Conservation (phyloP, 1,140 invertebrate genomes). For the Drosophila bifasciata region DNA sequence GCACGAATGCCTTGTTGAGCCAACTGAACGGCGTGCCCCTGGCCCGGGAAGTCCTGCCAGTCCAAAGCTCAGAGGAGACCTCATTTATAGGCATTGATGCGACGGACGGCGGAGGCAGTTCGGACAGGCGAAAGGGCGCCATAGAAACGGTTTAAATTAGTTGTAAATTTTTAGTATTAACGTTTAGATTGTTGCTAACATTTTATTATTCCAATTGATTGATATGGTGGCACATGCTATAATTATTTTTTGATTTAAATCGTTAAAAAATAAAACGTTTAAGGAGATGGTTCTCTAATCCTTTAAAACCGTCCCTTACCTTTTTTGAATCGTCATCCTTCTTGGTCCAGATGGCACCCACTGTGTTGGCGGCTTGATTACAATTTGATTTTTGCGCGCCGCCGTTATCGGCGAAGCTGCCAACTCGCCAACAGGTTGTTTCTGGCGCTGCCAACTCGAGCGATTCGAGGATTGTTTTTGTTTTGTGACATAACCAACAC, state of each 20-base stretch:
- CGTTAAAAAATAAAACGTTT: conserved; percentile 38
- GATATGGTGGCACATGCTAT: conserved; percentile 24
- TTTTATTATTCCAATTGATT: conserved; percentile 65
- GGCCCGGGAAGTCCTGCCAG: conserved; percentile 59
- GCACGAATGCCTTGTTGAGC: conserved; percentile 55
- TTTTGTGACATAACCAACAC: too few relatives aligned
- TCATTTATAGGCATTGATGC: conserved; percentile 88
- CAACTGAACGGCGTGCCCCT: conserved; percentile 61
- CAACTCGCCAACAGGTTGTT: too few relatives aligned
- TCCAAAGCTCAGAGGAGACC: conserved; percentile 88
- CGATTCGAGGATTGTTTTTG: too few relatives aligned
- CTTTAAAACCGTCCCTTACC: too few relatives aligned
- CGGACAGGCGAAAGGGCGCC: conserved; percentile 84
- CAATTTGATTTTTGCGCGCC: too few relatives aligned
- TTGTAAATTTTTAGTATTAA: conserved; percentile 44
- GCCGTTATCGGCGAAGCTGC: too few relatives aligned
- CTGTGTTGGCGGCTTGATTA: too few relatives aligned
- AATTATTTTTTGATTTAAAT: conserved; percentile 49
- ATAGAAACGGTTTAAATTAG: conserved; percentile 88
- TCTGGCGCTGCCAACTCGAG: too few relatives aligned
- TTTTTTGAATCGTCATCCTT: too few relatives aligned
- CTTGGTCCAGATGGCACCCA: too few relatives aligned
- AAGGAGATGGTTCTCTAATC: too few relatives aligned
- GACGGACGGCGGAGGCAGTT: conserved; percentile 24
- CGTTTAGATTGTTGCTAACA: conserved; percentile 61